Base-by-base conservation (phyloP, 2,797 vertebrate genomes). In the Xyrichtys novacula region DNA sequence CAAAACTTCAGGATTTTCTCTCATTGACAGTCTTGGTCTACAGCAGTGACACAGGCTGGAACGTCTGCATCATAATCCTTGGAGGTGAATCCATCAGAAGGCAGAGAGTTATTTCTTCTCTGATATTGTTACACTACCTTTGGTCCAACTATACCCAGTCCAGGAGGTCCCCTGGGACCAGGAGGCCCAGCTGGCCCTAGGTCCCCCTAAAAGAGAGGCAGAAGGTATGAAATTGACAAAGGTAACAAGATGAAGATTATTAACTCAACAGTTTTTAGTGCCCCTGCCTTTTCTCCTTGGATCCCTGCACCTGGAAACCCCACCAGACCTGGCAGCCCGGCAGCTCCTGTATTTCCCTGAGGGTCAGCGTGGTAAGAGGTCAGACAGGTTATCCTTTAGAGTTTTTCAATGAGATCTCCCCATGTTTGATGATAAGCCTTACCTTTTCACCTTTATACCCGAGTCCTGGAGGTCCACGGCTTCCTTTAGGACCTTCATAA, bases 371-470 rank as follows among this genome's bases (percentile, higher is more conserved):
- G 23, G 34, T 69, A 8, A 74, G 26, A 40, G 11, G 19, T 78
- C 38, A 81, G 14, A 67, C 32, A 67, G 20, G 52, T 65, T 17
- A 42, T 34, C 16, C 10, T 39, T 76, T 56, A 57, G 10, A 52
- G 31, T n/a, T 73, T 58, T 43, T 32, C 26, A 54, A 10, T 50
- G 31, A 5, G 17, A 14, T 53, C 15, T 6, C 6, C 14, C 7
- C 4, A 17, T 10, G 19, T 54, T 49, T 38, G 22, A 62, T 9
- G 42, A 3, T 19, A 20, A 34, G 36, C 32, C 46, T 7, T 85
- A 97, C 96, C 95, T 96, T 95, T 60, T 95, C 94, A 52, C 96
- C 96, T 93, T 95, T 95, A 56, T 93, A 79, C 20, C 90, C 90
- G 0, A 80, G 12, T 42, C 95, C 96, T 56, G 91, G 88, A 4